Base-by-base conservation (phyloP, 2,888 invertebrate genomes). In the Macaria notata region DNA sequence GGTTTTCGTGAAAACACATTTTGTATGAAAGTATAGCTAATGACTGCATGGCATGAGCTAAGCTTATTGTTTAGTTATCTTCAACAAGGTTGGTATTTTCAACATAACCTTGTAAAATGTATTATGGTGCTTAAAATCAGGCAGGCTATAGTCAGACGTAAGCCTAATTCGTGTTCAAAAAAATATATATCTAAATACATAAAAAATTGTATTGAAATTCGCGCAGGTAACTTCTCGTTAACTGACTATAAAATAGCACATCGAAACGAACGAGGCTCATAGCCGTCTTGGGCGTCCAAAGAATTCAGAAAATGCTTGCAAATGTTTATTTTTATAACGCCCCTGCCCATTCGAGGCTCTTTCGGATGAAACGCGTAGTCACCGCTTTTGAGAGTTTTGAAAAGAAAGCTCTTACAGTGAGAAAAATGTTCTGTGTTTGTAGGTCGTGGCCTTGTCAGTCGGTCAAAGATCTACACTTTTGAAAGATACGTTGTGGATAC, bases 341-440 rank as follows among this genome's bases (percentile, higher is more conserved):
- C 62, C 60, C 48, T 62, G 66, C 64, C 61, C 61, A 62, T 67
- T 68, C 64, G 50, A 64, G 61, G 57, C 58, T 68, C 70, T 73
- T 76, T 77, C 62, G 66, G 69, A 67, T 61, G 73, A 79, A 81
- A 70, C 66, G 83, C 81, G 59, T 66, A 79, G 81, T 86, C 84
- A 83, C 73, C 68, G 71, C 76, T 75, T 81, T 82, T 81, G 75
- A 79, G 73, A 73, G 66, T 69, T 70, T 62, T 82, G 76, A 78
- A 85, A 79, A 76, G 81, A 81, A 79, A 79, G 69, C 73, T 67
- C 70, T 72, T 75, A 74, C 71, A 75, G 74, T 75, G 71, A 69
- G 69, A 71, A 50, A 9, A 50, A 75, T 72, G 74, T 71, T 69
- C 64, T 64, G 59, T 64, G 61, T 77, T 77, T 75, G 65, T 76